These are phyloP conservation scores for Tupaia tana DNA, from an alignment of 2,113 vertebrate species.

Conservation along the genomic window DNA sequence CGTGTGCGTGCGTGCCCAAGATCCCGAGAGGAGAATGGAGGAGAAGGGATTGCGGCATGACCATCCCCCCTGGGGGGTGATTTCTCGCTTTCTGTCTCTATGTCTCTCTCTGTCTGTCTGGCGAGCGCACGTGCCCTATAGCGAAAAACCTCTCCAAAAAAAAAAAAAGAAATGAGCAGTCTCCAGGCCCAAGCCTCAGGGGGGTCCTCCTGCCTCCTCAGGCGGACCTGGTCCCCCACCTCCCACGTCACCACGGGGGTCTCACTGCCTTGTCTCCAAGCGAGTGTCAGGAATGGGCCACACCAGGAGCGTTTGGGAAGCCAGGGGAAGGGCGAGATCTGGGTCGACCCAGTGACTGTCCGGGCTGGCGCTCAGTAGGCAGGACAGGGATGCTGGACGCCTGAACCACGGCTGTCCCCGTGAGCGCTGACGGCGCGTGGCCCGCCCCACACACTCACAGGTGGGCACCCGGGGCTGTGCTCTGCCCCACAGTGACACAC, in stretches of 20 bases:
- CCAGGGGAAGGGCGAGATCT: no score
- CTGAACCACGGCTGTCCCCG: not conserved
- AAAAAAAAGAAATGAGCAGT: not conserved
- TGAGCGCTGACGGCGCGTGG: not conserved
- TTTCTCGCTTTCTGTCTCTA: no score
- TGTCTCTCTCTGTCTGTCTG: no score
- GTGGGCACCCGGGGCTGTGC: fast-evolving
- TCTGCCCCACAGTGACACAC: not conserved
- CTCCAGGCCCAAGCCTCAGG: no score
- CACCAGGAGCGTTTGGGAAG: not conserved
- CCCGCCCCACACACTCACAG: not conserved
- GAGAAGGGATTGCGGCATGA: no score
- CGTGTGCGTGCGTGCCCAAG: no score
- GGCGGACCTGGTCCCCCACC: not conserved
- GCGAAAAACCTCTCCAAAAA: no score
- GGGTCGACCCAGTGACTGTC: not conserved
- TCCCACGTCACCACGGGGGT: not conserved
- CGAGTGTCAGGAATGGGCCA: not conserved
- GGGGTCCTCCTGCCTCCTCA: not conserved
- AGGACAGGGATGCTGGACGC: not conserved
- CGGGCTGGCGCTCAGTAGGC: not conserved
- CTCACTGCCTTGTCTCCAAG: not conserved
- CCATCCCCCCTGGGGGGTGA: no score
- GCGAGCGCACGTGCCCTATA: no score
- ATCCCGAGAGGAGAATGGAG: no score